Conservation (phyloP, 2,113 vertebrate species). For the Melanerpes formicivorus region DNA sequence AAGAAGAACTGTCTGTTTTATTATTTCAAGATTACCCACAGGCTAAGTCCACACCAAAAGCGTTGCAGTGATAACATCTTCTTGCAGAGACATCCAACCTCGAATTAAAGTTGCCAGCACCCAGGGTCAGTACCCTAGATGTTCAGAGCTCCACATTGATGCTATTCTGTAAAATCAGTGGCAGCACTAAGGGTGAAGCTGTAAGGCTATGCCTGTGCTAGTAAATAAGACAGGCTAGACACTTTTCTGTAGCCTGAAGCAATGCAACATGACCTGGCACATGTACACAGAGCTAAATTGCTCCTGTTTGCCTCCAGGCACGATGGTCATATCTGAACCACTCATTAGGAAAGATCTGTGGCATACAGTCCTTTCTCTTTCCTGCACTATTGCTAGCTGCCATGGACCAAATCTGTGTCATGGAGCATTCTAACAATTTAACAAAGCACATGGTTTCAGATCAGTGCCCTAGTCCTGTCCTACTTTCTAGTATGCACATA, state of each 20-base stretch:
- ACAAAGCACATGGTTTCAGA: background rate
- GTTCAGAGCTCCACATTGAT: background rate
- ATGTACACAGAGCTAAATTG: background rate
- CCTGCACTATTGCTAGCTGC: background rate
- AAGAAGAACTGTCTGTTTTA: background rate
- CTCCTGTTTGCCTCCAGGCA: background rate
- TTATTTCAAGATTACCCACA: background rate
- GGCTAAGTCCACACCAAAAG: background rate
- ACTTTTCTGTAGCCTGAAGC: background rate
- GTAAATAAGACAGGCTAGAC: background rate
- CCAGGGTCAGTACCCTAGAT: background rate
- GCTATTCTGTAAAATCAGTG: background rate
- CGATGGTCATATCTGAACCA: background rate
- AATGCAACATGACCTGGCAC: background rate
- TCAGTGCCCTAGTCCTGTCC: background rate
- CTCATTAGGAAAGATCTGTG: background rate
- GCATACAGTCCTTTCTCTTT: background rate
- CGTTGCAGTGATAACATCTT: background rate
- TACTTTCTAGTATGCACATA: background rate
- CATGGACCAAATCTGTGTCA: background rate
- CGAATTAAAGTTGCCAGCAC: background rate
- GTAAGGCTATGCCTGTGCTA: background rate
- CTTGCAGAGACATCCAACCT: background rate
- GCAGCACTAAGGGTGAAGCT: background rate
- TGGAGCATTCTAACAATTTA: background rate